Base-by-base conservation (phyloP, 2,888 invertebrate species). In the Apotomis turbidana region DNA sequence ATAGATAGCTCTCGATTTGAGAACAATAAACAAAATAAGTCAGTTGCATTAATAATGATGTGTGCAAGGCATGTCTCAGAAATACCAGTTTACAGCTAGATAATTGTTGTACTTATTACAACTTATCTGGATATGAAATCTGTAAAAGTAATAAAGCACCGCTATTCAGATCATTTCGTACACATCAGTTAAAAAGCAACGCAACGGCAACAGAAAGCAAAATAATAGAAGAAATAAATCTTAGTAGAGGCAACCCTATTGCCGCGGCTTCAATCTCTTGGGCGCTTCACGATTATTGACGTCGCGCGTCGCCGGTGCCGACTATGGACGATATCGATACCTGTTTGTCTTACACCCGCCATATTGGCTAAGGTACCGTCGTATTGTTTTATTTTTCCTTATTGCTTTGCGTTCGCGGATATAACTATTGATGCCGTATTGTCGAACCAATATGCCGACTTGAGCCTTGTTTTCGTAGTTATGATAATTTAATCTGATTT, bases 301-400 rank as follows among this genome's bases (percentile, higher is more conserved):
- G 87, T 84, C 84, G 78, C 85, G 85, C 85, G 87, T 84, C 84
- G 78, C 85, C 83, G 83, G 83, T 85, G 84, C 81, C 79, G 79
- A 77, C 82, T 83, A 85, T 85, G 79, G 83, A 72, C 83, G 82
- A 87, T 89, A 91, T 90, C 71, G 74, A 68, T 77, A 87, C 86
- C 86, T 88, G 87, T 88, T 87, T 90, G 85, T 89, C 85, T 90
- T 85, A 80, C 85, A 84, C 81, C 84, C 80, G 78, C 79, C 82
- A 84, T 87, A 87, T 87, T 86, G 86, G 81, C 83, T 82, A 83
- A 74, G 75, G 76, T 78, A 77, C 83, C 81, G 78, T 81, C 79
- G 78, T 79, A 80, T 78, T 83, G 82, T 83, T 81, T 80, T 80
- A 82, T 80, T 83, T 85, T 85, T 85, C 84, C 81, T 83, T 87